A percentile compares a stretch with the other conserved stretches of the same genome.
These are phyloP conservation scores for Pseudomyrmex flavicornis DNA, from an alignment of 1,140 invertebrate genomes.

Conservation along the genomic window DNA sequence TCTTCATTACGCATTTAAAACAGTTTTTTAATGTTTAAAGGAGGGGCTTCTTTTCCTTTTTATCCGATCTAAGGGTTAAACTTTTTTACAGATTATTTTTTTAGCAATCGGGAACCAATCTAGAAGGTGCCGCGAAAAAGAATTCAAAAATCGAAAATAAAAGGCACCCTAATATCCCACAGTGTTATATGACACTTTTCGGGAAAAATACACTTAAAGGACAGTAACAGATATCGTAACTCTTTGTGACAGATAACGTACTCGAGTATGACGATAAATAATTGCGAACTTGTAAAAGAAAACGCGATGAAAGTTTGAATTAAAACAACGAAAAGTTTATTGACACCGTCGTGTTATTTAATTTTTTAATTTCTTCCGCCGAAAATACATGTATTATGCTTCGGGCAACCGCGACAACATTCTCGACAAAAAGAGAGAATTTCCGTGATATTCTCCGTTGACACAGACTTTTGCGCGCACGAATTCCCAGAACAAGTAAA, in stretches of 20 bases:
- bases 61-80: too few relatives aligned
- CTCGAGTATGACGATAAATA: not conserved
- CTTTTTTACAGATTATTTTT: too few relatives aligned
- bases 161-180: too few relatives aligned
- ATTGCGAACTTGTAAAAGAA: not conserved
- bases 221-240: not conserved
- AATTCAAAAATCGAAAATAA: too few relatives aligned
- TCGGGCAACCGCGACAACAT: constrained; percentile 10
- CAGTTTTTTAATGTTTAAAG: too few relatives aligned
- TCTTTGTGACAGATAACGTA: not conserved
- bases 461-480: constrained; percentile 28
- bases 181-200: too few relatives aligned
- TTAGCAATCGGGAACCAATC: too few relatives aligned
- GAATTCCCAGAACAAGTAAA: constrained; percentile 16
- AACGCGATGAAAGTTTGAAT: constrained; percentile 41
- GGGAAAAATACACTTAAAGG: too few relatives aligned
- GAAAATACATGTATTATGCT: not conserved
- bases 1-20: too few relatives aligned
- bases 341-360: constrained; percentile 47
- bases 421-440: constrained; percentile 13
- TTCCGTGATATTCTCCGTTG: constrained; percentile 24
- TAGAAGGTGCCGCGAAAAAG: too few relatives aligned
- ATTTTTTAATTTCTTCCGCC: constrained; percentile 36
- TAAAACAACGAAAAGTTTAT: constrained; percentile 58
- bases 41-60: too few relatives aligned